Base-by-base conservation (phyloP, 2,797 vertebrate genomes). In the Hyperoplus lanceolatus region DNA sequence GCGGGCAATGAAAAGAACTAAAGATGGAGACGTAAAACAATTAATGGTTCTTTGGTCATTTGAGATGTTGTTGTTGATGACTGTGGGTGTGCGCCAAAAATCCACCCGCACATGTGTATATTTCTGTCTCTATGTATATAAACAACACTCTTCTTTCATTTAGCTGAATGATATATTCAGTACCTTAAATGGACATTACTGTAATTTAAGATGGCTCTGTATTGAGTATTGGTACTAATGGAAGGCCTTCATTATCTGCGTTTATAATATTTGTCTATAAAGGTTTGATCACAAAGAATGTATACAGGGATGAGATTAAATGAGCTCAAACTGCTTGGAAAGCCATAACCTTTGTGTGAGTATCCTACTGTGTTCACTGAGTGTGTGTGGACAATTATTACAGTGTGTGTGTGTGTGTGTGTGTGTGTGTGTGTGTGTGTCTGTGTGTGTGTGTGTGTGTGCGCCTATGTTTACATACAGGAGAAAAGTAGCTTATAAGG, bases 51-150 rank as follows among this genome's bases (percentile, higher is more conserved):
- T 88, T 84, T 81, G 83, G 89, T 91, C 87, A 84, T 83, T 90
- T 89, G 87, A 92, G 82, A 88, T 90, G 88, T 91, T 89, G 88
- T 89, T 87, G 86, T 87, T 89, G 73, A 87, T 88, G 78, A 80
- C 64, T 72, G 89, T 89, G 87, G 91, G 86, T 90, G 91, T 83
- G 65, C 54, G 36, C 79, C 78, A 81, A 80, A 86, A 39, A 71
- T 92, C 87, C 85, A 84, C 85, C 91, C 82, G 85, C 91, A 90
- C 88, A 87, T 87, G 81, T 95, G 91, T 94, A 93, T 92, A 95
- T 91, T 94, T 90, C 83, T 92, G 90, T 92, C 90, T 94, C 81
- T 93, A 80, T 93, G 85, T 94, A 93, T 92, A 92, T 92, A 90
- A 81, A 87, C 68, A 79, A 70, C 62, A 54, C 18, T 85, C 90